These are phyloP conservation scores for Trypoxylus dichotomus DNA, from an alignment of 1,140 invertebrate genomes.

Conservation along the genomic window DNA sequence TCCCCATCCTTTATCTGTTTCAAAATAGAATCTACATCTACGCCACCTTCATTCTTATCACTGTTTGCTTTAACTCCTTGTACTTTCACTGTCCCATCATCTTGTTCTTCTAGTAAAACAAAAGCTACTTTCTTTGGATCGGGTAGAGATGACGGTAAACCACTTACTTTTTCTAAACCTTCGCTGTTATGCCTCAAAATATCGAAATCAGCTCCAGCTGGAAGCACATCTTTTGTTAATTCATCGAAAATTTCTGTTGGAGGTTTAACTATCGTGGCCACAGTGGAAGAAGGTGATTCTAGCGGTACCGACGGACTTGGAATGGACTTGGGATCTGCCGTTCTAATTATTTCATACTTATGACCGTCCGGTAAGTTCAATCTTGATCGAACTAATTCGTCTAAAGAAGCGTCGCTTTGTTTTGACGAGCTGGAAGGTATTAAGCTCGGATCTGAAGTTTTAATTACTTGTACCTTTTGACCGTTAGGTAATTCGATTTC, in stretches of 20 bases:
- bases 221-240: constrained; percentile 73
- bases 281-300: constrained; percentile 31
- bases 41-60: constrained; percentile 64
- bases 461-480: neutral
- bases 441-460: neutral
- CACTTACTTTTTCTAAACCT: constrained; percentile 70
- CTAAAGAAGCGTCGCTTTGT: neutral
- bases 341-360: constrained; percentile 70
- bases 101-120: constrained; percentile 80
- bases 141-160: constrained; percentile 62
- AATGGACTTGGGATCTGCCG: constrained; percentile 52
- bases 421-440: neutral
- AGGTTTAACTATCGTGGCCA: constrained; percentile 57
- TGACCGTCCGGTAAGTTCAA: constrained; percentile 66
- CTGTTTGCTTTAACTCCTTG: constrained; percentile 74
- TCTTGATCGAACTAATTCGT: constrained; percentile 7
- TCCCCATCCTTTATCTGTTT: constrained; percentile 80
- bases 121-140: constrained; percentile 81
- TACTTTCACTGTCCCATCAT: constrained; percentile 80
- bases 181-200: constrained; percentile 73
- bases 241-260: constrained; percentile 67
- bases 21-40: constrained; percentile 77
- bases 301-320: neutral
- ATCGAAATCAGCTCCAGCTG: constrained; percentile 76
- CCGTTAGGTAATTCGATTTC: constrained; percentile 59